These are phyloP conservation scores for Eufriesea mexicana DNA, from an alignment of 1,140 invertebrate genomes.

Conservation along the genomic window DNA sequence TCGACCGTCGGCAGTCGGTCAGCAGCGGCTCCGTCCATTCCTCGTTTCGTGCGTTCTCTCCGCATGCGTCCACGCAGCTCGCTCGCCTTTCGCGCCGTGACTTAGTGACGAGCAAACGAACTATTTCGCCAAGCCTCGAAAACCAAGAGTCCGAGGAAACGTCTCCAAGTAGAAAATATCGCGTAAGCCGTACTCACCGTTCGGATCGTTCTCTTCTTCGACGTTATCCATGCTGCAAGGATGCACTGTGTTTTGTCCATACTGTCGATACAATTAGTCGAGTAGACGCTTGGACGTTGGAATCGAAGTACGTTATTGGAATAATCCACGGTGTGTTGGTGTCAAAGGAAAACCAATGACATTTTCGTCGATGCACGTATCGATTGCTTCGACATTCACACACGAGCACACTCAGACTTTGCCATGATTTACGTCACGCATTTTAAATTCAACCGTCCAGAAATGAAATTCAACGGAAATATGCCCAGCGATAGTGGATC, in stretches of 20 bases:
- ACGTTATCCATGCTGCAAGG: neutral
- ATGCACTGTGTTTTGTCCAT: neutral
- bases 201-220: neutral
- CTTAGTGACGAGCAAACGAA: conserved; percentile 7
- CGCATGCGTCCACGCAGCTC: conserved; percentile 17
- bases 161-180: neutral
- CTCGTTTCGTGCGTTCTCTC: conserved; percentile 44
- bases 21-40: conserved; percentile 35
- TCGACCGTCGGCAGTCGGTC: conserved; percentile 51
- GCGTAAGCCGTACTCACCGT: neutral
- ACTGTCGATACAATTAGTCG: neutral
- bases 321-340: neutral
- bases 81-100: neutral
- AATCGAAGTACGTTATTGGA: neutral
- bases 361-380: neutral
- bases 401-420: neutral
- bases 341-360: neutral
- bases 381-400: neutral
- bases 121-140: neutral
- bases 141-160: neutral
- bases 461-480: conserved; percentile 6
- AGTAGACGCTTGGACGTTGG: neutral
- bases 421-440: conserved; percentile 7
- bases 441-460: conserved; percentile 14
- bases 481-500: neutral